Conservation (phyloP, 2,113 vertebrate species). For the Phyllostomus hastatus region DNA sequence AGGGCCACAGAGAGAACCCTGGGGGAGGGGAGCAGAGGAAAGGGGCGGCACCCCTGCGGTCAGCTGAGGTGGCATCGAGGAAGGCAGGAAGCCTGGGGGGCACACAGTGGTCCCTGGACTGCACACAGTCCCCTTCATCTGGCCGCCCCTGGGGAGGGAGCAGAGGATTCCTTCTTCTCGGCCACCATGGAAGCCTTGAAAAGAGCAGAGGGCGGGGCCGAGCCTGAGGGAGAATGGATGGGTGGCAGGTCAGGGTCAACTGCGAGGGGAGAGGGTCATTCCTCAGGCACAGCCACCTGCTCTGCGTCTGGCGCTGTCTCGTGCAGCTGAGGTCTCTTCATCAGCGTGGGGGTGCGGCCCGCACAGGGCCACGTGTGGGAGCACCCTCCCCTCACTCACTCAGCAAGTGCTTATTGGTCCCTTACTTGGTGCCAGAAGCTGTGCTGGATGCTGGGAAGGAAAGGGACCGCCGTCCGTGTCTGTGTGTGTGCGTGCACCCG, state of each 20-base stretch:
- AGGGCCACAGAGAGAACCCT: not conserved
- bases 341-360: not conserved
- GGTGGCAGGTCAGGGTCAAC: conserved; percentile 61
- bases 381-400: not conserved
- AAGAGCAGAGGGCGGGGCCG: conserved; percentile 31
- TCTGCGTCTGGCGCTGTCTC: not conserved
- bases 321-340: conserved; percentile 39
- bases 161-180: conserved; percentile 8
- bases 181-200: not conserved
- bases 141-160: not conserved
- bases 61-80: not conserved
- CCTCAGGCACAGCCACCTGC: conserved; percentile 38
- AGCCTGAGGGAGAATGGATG: conserved; percentile 56
- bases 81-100: not conserved
- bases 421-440: not conserved
- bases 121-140: not conserved
- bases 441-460: not conserved
- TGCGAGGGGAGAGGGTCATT: not conserved
- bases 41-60: fast-evolving
- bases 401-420: not conserved
- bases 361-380: not conserved
- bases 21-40: not conserved
- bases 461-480: too few relatives aligned
- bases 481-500: fast-evolving
- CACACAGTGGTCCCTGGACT: not conserved